These are phyloP conservation scores for Dipodomys ordii DNA, from an alignment of 2,113 vertebrate genomes.

Conservation along the genomic window DNA sequence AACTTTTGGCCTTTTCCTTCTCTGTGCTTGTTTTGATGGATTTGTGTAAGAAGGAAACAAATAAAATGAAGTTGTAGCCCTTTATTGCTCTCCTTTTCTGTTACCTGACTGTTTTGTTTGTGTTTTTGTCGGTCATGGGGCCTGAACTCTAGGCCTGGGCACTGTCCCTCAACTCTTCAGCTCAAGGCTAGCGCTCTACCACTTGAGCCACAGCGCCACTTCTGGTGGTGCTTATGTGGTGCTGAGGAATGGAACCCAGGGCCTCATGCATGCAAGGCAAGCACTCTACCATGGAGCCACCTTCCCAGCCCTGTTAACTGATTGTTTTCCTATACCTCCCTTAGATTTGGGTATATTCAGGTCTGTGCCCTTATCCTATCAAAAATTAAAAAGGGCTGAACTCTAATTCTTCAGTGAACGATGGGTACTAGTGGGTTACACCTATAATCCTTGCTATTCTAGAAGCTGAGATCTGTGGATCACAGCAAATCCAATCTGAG, in stretches of 20 bases:
- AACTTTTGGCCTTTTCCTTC: conserved; percentile 49
- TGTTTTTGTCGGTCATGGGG: too few relatives aligned
- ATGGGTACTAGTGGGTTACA: neutral
- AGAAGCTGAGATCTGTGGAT: too few relatives aligned
- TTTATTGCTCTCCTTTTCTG: conserved; percentile 26
- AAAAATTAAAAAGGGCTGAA: neutral
- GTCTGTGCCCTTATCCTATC: neutral
- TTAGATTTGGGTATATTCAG: neutral
- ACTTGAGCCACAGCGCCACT: too few relatives aligned
- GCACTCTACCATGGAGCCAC: too few relatives aligned
- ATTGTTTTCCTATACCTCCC: conserved; percentile 10
- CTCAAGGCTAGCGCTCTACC: too few relatives aligned
- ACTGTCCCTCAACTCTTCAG: too few relatives aligned
- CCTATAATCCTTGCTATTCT: neutral
- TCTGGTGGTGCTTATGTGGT: too few relatives aligned
- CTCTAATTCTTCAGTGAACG: conserved; percentile 28
- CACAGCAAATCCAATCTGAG: too few relatives aligned
- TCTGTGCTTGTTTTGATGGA: conserved; percentile 72
- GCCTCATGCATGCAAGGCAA: too few relatives aligned
- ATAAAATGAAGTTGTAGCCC: conserved; percentile 78
- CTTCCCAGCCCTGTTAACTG: neutral
- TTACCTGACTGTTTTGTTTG: too few relatives aligned
- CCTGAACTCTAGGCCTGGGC: too few relatives aligned
- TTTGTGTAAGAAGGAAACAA: conserved; percentile 77
- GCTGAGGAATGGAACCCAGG: too few relatives aligned